phyloP scores from a whole-genome alignment of 2,888 invertebrate species.

The Drosophila macrospina region DNA sequence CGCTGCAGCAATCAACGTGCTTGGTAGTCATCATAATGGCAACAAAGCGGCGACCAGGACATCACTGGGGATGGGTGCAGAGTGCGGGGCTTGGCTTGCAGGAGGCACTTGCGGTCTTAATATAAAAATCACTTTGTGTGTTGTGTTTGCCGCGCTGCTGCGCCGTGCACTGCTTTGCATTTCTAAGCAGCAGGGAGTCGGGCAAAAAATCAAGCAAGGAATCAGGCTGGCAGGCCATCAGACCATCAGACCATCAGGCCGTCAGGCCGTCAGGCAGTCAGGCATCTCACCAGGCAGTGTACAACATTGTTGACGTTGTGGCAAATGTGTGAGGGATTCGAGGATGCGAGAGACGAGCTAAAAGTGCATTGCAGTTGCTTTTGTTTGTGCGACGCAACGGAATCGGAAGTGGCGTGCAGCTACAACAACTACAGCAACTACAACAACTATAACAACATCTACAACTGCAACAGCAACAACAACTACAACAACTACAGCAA shows the following conservation, averaged over 20 bases:
- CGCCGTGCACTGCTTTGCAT: slow-evolving; percentile 74
- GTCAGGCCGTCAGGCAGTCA: background rate
- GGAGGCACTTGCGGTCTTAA: slow-evolving; percentile 78
- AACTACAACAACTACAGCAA: too few species aligned
- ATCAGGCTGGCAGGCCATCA: slow-evolving; percentile 9
- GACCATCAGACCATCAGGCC: background rate
- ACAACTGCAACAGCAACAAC: slow-evolving; percentile 30
- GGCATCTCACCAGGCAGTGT: slow-evolving; percentile 13
- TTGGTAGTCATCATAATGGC: slow-evolving; percentile 77
- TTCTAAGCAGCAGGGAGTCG: slow-evolving; percentile 67
- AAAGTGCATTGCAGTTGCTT: slow-evolving; percentile 53
- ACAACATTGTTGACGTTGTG: slow-evolving; percentile 72
- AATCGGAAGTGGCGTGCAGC: slow-evolving; percentile 66
- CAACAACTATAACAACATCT: slow-evolving; percentile 12
- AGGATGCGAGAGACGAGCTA: slow-evolving; percentile 32
- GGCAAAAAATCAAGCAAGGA: slow-evolving; percentile 8
- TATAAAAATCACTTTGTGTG: slow-evolving; percentile 81
- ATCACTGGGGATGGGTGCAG: slow-evolving; percentile 9
- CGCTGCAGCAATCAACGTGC: slow-evolving; percentile 74
- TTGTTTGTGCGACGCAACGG: slow-evolving; percentile 64
- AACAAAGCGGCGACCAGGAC: slow-evolving; percentile 67
- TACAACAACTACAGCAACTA: slow-evolving; percentile 42
- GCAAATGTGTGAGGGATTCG: slow-evolving; percentile 53
- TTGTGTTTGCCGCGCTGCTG: slow-evolving; percentile 67
- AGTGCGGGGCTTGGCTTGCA: slow-evolving; percentile 38